Percentiles rank a stretch among this genome's conserved stretches.
These are phyloP conservation scores for Drosophila dives DNA, from an alignment of 2,888 invertebrate genomes.

Conservation along the genomic window DNA sequence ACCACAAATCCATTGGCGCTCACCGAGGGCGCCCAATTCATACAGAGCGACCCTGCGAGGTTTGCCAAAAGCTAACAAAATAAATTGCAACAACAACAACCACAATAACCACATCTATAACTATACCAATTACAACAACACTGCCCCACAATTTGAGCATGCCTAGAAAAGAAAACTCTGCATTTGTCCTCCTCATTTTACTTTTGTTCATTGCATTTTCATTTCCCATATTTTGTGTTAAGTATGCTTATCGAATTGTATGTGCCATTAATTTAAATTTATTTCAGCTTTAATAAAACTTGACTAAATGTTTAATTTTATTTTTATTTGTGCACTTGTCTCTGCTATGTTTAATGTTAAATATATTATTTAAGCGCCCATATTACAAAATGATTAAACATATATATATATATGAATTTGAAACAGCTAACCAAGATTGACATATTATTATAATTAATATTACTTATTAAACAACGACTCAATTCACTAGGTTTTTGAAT, in stretches of 20 bases:
- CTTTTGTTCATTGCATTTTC: too few species aligned
- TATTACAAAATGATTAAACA: neutral
- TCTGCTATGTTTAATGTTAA: neutral
- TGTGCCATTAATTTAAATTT: conserved; percentile 13
- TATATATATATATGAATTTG: neutral
- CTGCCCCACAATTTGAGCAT: conserved; percentile 51
- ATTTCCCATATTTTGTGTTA: conserved; percentile 18
- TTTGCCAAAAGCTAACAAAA: conserved; percentile 72
- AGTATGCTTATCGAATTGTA: conserved; percentile 3
- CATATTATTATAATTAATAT: neutral
- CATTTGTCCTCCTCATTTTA: conserved; percentile 3
- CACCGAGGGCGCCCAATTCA: conserved; percentile 84
- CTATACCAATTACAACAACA: conserved; percentile 18
- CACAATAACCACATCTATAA: conserved; percentile 15
- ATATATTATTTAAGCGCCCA: neutral
- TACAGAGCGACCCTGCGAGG: conserved; percentile 83
- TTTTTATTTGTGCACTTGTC: conserved; percentile 3
- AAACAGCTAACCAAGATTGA: neutral
- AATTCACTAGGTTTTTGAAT: neutral
- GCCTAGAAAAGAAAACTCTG: conserved; percentile 18
- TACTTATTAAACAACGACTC: neutral
- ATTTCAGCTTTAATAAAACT: conserved; percentile 14
- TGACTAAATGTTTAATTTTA: conserved; percentile 27
- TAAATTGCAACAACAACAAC: conserved; percentile 16
- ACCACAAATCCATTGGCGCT: conserved; percentile 87